These are phyloP conservation scores for Mesochorus sp. DNA, from an alignment of 2,888 invertebrate genomes.

Conservation along the genomic window DNA sequence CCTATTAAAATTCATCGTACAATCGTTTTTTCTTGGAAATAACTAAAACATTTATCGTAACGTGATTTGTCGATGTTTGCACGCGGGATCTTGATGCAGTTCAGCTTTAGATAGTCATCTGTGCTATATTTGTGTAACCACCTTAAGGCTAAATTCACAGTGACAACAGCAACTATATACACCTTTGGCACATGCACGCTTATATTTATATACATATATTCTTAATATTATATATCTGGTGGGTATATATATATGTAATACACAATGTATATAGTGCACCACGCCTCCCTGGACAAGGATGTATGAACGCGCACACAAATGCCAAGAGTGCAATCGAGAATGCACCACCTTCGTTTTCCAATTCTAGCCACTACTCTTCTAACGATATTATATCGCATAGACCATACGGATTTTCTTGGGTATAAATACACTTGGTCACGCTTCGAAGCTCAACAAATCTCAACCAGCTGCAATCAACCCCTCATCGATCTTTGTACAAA, in stretches of 20 bases:
- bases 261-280: conserved; percentile 40
- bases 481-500: conserved; percentile 20
- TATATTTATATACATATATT: neutral
- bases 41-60: neutral
- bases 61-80: conserved; percentile 28
- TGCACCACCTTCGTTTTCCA: conserved; percentile 60
- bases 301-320: conserved; percentile 19
- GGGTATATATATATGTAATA: conserved; percentile 22
- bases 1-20: conserved; percentile 32
- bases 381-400: conserved; percentile 33
- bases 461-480: conserved; percentile 49
- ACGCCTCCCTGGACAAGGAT: conserved; percentile 37
- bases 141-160: conserved; percentile 51
- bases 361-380: conserved; percentile 46
- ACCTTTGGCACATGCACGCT: no score
- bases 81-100: conserved; percentile 13
- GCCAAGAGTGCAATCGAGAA: conserved; percentile 44
- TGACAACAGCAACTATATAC: conserved; percentile 32
- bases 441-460: conserved; percentile 56
- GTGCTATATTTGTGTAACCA: conserved; percentile 36
- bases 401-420: conserved; percentile 55
- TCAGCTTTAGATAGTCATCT: conserved; percentile 43
- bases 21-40: conserved; percentile 35
- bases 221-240: conserved; percentile 37
- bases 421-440: conserved; percentile 61